Evolutionary conservation across 1,140 invertebrate species (phyloP), one percentile per base, ranked within the genome.

Genomic region (Sinella curviseta): DNA sequence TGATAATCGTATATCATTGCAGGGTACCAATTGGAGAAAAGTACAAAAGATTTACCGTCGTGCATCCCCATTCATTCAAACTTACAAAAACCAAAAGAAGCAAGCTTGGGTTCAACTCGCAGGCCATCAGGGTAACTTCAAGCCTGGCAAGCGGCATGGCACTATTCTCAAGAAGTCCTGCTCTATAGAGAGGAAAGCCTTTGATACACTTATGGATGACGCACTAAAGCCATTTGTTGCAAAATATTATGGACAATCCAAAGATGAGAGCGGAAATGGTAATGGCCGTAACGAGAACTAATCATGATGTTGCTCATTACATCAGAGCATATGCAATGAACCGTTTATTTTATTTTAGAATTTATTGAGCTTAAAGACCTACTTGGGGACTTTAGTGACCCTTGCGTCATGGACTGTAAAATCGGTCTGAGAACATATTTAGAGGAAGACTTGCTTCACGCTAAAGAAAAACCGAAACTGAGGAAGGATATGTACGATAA

Each of bases 401-500:
- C 96, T 0, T 97, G 94, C 85, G 95, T 98, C 0, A 98, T 98
- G 96, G 96, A 99, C 87, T 96, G 96, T 86, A 99, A 99, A 88
- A 93, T 99, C 82, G 96, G 96, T 33, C 93, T 97, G 0, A 89
- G 96, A 81, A 98, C 97, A 0, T 99, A 98, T 87, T 88, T 98
- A 74, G 96, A 98, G 88, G 95, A 97, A 82, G 96, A 99, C 87
- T 87, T 98, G 26, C 93, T 94, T 0, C 97, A 97, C 88, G 95
- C 96, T 1, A 95, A 96, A 87, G 94, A 97, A 86, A 97, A 96
- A 86, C 96, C 95, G 16, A 97, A 97, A 87, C 88, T 97, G 81
- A 90, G 94, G 88, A 95, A 94, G 88, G 97, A 99, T 87, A 97
- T 99, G 94, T 99, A 97, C 87, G 94, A 98, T 83, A 98, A 99